These are phyloP conservation scores for Bombyx huttoni DNA, from an alignment of 2,888 invertebrate species.

Conservation along the genomic window DNA sequence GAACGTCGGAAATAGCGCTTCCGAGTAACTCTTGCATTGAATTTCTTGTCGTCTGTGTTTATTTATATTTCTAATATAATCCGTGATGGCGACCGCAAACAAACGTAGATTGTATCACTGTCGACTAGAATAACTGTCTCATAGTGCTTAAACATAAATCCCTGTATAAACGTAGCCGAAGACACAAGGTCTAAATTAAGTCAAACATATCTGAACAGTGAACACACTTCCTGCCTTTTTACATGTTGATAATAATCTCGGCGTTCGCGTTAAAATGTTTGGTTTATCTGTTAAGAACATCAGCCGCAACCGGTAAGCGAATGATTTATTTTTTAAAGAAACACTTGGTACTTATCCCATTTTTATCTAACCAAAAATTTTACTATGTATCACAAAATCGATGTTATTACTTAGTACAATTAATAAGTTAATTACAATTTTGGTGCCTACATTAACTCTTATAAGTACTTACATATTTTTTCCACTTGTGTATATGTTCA, in stretches of 20 bases:
- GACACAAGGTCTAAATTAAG: conserved; percentile 13
- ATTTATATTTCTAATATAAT: conserved; percentile 35
- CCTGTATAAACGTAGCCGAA: conserved; percentile 13
- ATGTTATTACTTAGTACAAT: too few species aligned
- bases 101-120: conserved; percentile 24
- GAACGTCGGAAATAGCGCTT: conserved; percentile 65
- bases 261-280: conserved; percentile 12
- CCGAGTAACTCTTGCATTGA: conserved; percentile 58
- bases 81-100: conserved; percentile 30
- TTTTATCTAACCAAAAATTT: neutral
- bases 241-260: conserved; percentile 10
- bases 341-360: neutral
- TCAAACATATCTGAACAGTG: conserved; percentile 7
- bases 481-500: too few species aligned
- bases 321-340: neutral
- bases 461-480: too few species aligned
- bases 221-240: conserved; percentile 13
- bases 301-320: conserved; percentile 6
- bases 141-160: conserved; percentile 14
- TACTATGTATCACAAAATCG: neutral
- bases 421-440: too few species aligned
- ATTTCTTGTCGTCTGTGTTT: conserved; percentile 49
- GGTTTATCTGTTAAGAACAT: conserved; percentile 14
- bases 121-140: conserved; percentile 20
- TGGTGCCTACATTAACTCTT: too few species aligned